Base-by-base conservation (phyloP, 92 coral and sea anemone species). In the Epizoanthus fatuus region DNA sequence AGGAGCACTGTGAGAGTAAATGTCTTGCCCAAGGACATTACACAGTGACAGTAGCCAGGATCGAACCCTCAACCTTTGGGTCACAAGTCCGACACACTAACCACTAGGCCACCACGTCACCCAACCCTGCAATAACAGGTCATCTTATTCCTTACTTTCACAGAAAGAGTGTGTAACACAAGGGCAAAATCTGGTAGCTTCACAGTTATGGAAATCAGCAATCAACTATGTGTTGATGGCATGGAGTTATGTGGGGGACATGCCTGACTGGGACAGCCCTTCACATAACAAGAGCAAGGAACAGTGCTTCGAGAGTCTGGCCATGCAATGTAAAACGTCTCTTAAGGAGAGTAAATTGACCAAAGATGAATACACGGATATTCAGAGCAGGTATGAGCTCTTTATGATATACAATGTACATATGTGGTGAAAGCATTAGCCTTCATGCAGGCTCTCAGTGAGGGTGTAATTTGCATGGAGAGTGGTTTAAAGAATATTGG, bases 221-320 rank as follows among this genome's bases (percentile, higher is more conserved):
- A 66, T 92, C 19, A 79, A 87, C 58, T 94, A 94, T 75, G 95
- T 89, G 5, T 74, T 94, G 7, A 89, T 87, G 93, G 98, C 95
- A 8, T 94, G 98, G 93, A 55, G 79, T 3, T 87, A 86, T 71
- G 93, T 94, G 60, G 87, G 81, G 65, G 91, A 90, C 38, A 81
- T 94, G 89, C 98, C 98, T 0, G 77, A 87, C 80, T 94, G 98
- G 98, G 98, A 94, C 56, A 94, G 83, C 49, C 95, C 98, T 16
- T 82, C 93, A 0, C 98, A 94, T 65, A 94, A 94, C 85, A 81
- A 79, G 53, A 92, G 98, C 76, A 94, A 94, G 47, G 83, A 85
- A 51, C 90, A 85, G 53, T 89, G 98, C 88, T 94, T 87, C 71
- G 89, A 87, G 65, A 63, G 88, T 9, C 56, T 94, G 79, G 98